These are phyloP conservation scores for Otolemur crassicaudatus DNA, from an alignment of 2,797 vertebrate species.

Conservation along the genomic window DNA sequence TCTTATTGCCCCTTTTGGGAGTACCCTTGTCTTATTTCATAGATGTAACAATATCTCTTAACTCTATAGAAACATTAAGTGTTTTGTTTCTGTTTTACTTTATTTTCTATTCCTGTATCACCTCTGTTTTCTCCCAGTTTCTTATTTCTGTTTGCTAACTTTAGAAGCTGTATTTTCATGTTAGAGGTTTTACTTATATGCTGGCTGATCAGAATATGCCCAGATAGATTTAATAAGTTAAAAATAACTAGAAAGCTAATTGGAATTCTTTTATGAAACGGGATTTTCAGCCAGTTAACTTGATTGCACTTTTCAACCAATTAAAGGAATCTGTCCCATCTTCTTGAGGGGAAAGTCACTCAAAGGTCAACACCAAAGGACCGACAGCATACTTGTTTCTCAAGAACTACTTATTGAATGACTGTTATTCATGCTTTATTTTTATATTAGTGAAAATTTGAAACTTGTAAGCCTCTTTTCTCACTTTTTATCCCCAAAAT, in stretches of 20 bases:
- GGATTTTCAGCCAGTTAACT: background rate
- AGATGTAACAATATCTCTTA: background rate
- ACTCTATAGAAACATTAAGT: background rate
- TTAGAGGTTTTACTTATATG: background rate
- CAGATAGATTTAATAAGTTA: background rate
- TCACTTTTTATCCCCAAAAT: background rate
- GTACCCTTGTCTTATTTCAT: background rate
- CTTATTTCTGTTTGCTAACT: background rate
- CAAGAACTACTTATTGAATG: background rate
- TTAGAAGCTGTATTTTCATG: background rate
- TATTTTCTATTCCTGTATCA: background rate
- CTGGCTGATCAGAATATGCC: background rate
- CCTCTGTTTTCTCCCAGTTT: background rate
- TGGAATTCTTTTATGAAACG: background rate
- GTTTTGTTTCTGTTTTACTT: background rate
- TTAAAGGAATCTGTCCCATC: background rate
- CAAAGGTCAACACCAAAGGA: background rate
- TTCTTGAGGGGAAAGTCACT: background rate
- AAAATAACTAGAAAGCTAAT: background rate
- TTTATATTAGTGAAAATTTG: background rate
- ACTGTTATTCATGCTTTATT: background rate
- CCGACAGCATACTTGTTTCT: background rate
- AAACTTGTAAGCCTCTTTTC: background rate
- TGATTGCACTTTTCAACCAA: background rate
- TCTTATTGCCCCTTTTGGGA: background rate